phyloP scores from a whole-genome alignment of 2,797 vertebrate species.

The Morus bassanus region DNA sequence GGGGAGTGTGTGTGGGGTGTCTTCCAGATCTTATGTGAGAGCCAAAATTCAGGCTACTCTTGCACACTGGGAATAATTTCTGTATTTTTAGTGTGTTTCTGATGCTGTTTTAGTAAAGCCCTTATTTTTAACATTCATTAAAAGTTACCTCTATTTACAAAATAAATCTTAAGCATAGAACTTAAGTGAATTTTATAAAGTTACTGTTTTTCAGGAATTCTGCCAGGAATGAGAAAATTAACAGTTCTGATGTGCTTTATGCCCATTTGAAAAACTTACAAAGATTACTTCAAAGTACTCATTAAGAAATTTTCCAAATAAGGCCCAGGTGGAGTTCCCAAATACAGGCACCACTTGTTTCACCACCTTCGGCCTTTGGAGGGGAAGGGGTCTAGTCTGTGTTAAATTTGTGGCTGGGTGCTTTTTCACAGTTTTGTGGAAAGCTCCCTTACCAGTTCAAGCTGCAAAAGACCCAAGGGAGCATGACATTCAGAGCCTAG shows the following conservation, averaged over 20 bases:
- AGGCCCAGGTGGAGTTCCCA: not conserved
- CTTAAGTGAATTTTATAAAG: not conserved
- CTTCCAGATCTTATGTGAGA: not conserved
- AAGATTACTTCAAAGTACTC: not conserved
- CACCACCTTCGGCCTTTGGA: not conserved
- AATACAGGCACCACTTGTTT: not conserved
- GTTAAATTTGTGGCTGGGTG: not conserved
- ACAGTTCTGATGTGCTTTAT: not conserved
- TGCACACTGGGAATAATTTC: not conserved
- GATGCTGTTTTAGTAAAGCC: not conserved
- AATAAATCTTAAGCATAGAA: not conserved
- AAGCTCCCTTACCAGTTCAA: not conserved
- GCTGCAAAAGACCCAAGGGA: not conserved
- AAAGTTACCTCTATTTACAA: not conserved
- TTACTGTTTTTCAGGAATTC: not conserved
- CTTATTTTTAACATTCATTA: not conserved
- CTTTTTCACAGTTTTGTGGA: not conserved
- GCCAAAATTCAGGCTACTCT: not conserved
- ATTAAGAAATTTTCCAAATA: not conserved
- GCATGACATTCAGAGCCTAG: not conserved
- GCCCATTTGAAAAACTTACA: not conserved
- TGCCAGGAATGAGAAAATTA: not conserved
- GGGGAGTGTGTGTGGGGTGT: no score
- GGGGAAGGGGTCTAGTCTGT: not conserved
- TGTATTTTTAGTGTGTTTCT: not conserved